Evolutionary conservation across 2,113 vertebrate species (phyloP).

Genomic region (Hemiscyllium ocellatum): DNA sequence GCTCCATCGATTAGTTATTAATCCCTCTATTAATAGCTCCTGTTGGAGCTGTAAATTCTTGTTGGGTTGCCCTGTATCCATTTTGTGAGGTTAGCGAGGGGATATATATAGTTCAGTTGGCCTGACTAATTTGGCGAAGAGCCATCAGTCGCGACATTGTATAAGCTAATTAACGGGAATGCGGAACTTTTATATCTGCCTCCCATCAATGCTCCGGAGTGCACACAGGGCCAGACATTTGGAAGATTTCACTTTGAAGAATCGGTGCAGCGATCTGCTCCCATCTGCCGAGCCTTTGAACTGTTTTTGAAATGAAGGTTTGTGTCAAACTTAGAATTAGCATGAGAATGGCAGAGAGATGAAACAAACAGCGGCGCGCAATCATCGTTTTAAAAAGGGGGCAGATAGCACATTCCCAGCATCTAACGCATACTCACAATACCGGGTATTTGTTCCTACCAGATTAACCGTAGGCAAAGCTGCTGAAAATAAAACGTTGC

Average conservation of each 20-base stretch:
- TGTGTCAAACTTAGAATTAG: background rate
- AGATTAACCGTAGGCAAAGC: slow-evolving; percentile 6
- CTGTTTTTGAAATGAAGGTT: slow-evolving; percentile 22
- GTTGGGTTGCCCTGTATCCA: background rate
- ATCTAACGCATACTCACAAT: background rate
- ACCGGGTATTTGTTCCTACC: too few relatives aligned
- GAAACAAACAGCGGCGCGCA: background rate
- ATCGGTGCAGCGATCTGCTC: background rate
- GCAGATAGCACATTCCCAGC: background rate
- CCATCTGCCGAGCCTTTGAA: background rate
- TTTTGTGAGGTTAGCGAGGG: background rate
- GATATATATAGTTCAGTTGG: background rate
- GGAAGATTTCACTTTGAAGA: background rate
- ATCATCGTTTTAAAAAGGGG: background rate
- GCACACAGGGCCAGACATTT: background rate
- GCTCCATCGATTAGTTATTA: too few relatives aligned
- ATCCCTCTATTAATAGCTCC: too few relatives aligned
- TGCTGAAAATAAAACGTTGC: background rate
- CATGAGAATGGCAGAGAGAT: slow-evolving; percentile 16
- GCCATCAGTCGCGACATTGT: background rate
- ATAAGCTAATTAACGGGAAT: background rate
- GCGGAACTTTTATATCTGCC: background rate
- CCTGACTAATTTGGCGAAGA: background rate
- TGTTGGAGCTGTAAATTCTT: background rate
- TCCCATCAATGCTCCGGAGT: background rate